A percentile compares a stretch with the other conserved stretches of the same genome.
Conservation (phyloP, 2,797 vertebrate genomes). For the Sciurus carolinensis region DNA sequence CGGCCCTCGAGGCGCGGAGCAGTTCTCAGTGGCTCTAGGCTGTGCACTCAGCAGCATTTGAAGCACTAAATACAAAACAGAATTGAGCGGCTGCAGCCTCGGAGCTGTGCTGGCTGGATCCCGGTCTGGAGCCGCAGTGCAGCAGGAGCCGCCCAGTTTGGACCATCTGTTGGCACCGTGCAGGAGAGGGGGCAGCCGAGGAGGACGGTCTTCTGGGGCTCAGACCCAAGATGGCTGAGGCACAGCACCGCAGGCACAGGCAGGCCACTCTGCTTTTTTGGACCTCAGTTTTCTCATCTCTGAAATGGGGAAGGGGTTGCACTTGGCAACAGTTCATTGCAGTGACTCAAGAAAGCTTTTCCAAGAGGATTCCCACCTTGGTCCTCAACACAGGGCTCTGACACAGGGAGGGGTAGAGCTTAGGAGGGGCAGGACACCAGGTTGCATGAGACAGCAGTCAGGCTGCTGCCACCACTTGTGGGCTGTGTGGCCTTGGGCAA, state of each 20-base stretch:
- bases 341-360: neutral
- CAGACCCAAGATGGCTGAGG: neutral
- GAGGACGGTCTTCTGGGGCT: neutral
- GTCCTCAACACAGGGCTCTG: fast-evolving
- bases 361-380: neutral
- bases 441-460: neutral
- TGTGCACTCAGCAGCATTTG: slow-evolving; percentile 88
- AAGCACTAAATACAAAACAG: slow-evolving; percentile 89
- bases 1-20: slow-evolving; percentile 85
- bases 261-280: neutral
- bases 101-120: slow-evolving; percentile 56
- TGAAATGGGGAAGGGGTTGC: neutral
- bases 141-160: slow-evolving; percentile 22
- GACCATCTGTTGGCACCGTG: slow-evolving; percentile 20
- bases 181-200: fast-evolving
- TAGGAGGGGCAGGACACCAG: neutral
- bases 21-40: slow-evolving; percentile 87
- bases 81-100: slow-evolving; percentile 81
- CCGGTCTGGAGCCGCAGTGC: neutral
- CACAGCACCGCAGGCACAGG: neutral
- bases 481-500: neutral
- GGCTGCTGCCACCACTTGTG: too few relatives aligned
- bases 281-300: neutral
- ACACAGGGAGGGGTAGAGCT: too few relatives aligned
- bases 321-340: neutral